Percentiles rank a stretch among this genome's conserved stretches.
Evolutionary conservation across 2,113 vertebrate species (phyloP).

Genomic region (Choloepus hoffmanni): DNA sequence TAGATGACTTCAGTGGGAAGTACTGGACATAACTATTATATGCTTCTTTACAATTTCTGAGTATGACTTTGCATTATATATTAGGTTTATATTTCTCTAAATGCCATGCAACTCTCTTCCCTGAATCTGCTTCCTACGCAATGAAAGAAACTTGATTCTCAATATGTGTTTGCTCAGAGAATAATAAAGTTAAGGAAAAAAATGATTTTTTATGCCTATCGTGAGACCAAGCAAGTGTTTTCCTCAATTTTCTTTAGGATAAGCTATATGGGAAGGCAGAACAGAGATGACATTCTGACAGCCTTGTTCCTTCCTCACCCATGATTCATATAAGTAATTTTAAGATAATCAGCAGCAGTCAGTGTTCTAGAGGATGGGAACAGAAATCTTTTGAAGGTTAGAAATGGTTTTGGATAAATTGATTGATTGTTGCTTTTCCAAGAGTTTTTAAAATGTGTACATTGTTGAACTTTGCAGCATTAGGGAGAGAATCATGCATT

Average conservation of each 20-base stretch:
- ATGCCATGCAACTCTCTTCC: background rate
- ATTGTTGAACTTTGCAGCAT: background rate
- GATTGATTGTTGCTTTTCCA: background rate
- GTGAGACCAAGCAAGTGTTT: background rate
- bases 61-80: background rate
- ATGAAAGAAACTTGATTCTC: background rate
- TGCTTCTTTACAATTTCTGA: background rate
- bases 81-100: background rate
- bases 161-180: background rate
- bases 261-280: background rate
- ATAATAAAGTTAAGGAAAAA: background rate
- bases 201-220: background rate
- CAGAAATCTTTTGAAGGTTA: background rate
- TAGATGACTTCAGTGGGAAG: background rate
- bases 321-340: background rate
- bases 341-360: background rate
- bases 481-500: background rate
- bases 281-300: background rate
- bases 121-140: background rate
- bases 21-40: background rate
- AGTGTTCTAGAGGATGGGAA: background rate
- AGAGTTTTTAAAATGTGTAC: background rate
- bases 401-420: background rate
- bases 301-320: background rate
- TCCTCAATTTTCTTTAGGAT: background rate